Evolutionary conservation across 2,797 vertebrate genomes (phyloP), one percentile per base, ranked within the genome.

Genomic region (Ispidina lecontei): DNA sequence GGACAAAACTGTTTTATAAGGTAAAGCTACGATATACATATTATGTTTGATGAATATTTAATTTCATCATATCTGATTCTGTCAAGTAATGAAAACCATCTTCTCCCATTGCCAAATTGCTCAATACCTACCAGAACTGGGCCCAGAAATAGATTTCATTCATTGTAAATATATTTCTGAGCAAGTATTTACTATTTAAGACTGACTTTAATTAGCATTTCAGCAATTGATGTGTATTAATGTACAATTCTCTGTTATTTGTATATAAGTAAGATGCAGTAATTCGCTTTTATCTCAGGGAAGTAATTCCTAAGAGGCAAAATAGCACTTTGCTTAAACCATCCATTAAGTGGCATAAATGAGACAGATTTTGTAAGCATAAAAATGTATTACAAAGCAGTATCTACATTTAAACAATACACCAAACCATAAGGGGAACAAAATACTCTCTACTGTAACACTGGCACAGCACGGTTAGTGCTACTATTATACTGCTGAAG

Each of bases 281-380:
- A 46, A 94, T 92, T 93, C 92, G 71, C 86, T 92, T 96, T 95
- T 90, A 87, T 96, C 91, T 92, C 46, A 74, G 65, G 71, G n/a
- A 93, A 92, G 73, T 56, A 4, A 79, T 92, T 96, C 91, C 83
- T 95, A 76, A 79, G 83, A 91, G 85, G 85, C 87, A 84, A 93
- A 94, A 90, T 58, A 93, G 22, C 43, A 47, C 43, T 91, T 64
- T 88, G 41, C 62, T 88, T 95, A 95, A 93, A 87, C 83, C 71
- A 62, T 90, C 89, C 83, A 67, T 93, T 95, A 94, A 93, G 71
- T 90, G 64, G 60, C 60, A 82, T 93, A 76, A 95, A 94, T 93
- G 89, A 93, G 59, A 84, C 69, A 85, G 67, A 20, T 90, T 91
- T 94, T 89, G 69, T 80, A 84, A 65, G 72, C 69, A 82, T 67